These are phyloP conservation scores for Argynnis bischoffii DNA, from an alignment of 2,888 invertebrate genomes.

Conservation along the genomic window DNA sequence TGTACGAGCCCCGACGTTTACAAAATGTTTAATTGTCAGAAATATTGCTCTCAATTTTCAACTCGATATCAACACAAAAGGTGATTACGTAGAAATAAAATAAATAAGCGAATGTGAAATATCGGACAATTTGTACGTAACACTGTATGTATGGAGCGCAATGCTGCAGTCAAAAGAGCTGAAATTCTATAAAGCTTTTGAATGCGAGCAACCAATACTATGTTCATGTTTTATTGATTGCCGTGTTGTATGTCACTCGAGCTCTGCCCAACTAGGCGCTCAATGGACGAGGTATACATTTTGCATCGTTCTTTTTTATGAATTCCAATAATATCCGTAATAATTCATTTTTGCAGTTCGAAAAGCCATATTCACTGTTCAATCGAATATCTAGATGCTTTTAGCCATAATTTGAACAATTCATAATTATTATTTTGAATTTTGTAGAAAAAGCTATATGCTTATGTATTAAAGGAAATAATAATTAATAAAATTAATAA, in stretches of 20 bases:
- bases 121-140: conserved; percentile 22
- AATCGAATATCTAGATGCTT: too few relatives aligned
- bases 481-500: too few relatives aligned
- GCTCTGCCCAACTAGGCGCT: neutral
- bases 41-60: neutral
- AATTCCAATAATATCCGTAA: conserved; percentile 16
- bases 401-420: too few relatives aligned
- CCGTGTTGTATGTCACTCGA: neutral
- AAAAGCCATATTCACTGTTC: too few relatives aligned
- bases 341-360: conserved; percentile 19
- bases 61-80: conserved; percentile 12
- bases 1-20: too few relatives aligned
- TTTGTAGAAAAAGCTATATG: too few relatives aligned
- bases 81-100: conserved; percentile 20
- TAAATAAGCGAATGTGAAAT: conserved; percentile 26
- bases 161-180: conserved; percentile 5
- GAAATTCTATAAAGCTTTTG: conserved; percentile 3
- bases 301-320: conserved; percentile 1
- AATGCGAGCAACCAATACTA: neutral
- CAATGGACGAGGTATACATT: neutral
- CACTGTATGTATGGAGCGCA: conserved; percentile 1
- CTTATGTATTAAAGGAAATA: too few relatives aligned
- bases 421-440: too few relatives aligned
- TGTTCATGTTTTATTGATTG: neutral
- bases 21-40: neutral